Percentiles rank a stretch among this genome's conserved stretches.
Evolutionary conservation across 2,888 invertebrate species (phyloP).

Genomic region (Tholera decimalis): DNA sequence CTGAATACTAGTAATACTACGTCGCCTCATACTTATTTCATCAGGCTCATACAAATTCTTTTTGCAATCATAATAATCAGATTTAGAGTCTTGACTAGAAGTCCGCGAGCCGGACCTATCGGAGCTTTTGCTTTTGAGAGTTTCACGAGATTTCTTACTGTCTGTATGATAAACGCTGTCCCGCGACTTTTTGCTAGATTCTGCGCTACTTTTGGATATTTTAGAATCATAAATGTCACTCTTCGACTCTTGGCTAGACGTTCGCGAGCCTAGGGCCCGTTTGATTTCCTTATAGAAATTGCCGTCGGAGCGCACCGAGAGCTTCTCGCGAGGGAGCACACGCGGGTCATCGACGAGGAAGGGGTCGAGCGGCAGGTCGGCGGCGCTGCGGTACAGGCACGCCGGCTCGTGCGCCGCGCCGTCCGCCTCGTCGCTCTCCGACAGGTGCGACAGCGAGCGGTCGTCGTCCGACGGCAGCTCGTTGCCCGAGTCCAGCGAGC

Average conservation of each 20-base stretch:
- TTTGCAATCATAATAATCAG: conserved; percentile 93
- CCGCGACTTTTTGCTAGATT: conserved; percentile 92
- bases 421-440: conserved; percentile 90
- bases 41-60: conserved; percentile 86
- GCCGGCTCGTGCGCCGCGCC: conserved; percentile 91
- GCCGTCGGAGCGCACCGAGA: conserved; percentile 94
- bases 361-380: conserved; percentile 94
- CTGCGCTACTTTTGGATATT: conserved; percentile 92
- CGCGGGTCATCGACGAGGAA: conserved; percentile 95
- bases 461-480: conserved; percentile 95
- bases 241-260: conserved; percentile 94
- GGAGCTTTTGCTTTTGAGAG: conserved; percentile 92
- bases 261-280: conserved; percentile 92
- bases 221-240: conserved; percentile 94
- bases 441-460: conserved; percentile 90
- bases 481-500: conserved; percentile 95
- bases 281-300: conserved; percentile 94
- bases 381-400: conserved; percentile 93
- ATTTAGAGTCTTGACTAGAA: conserved; percentile 94
- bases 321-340: conserved; percentile 93
- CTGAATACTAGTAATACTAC: conserved; percentile 82
- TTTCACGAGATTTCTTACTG: conserved; percentile 93
- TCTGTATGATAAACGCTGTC: conserved; percentile 93
- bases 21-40: conserved; percentile 78
- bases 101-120: conserved; percentile 92